A percentile compares a stretch with the other conserved stretches of the same genome.
Conservation (phyloP, 1,140 invertebrate genomes). For the Euglossa dilemma region DNA sequence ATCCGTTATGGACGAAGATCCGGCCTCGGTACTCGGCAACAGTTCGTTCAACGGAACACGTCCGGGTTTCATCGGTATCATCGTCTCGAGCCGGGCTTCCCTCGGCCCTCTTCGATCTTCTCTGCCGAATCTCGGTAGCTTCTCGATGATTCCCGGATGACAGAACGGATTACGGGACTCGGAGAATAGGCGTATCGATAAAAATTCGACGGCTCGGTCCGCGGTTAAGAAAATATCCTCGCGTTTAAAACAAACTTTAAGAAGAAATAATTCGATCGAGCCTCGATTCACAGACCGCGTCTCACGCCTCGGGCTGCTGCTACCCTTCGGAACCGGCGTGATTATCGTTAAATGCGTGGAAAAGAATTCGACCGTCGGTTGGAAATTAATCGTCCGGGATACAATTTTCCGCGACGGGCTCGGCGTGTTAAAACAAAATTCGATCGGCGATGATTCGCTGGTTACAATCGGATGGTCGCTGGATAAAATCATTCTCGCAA, state of each 20-base stretch:
- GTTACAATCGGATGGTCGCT: not conserved
- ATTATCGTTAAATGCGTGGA: not conserved
- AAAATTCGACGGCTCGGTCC: not conserved
- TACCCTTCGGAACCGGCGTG: too few species aligned
- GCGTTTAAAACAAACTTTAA: too few species aligned
- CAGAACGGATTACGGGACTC: conserved; percentile 1
- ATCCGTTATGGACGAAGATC: not conserved
- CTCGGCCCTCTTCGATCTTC: too few species aligned
- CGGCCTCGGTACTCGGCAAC: not conserved
- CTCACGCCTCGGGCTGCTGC: too few species aligned
- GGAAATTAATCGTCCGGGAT: not conserved
- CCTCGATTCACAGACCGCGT: not conserved
- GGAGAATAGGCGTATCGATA: conserved; percentile 4
- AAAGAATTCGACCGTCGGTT: not conserved
- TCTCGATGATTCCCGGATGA: not conserved
- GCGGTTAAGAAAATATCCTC: not conserved
- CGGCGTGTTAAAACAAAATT: not conserved
- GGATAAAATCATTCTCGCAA: conserved; percentile 8
- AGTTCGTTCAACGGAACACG: not conserved
- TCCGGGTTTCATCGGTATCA: not conserved
- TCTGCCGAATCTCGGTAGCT: too few species aligned
- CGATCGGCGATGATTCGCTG: not conserved
- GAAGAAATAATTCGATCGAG: not conserved
- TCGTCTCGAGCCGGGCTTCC: too few species aligned
- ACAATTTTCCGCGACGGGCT: not conserved